These are phyloP conservation scores for Drosophila dives DNA, from an alignment of 2,888 invertebrate genomes.

Conservation along the genomic window DNA sequence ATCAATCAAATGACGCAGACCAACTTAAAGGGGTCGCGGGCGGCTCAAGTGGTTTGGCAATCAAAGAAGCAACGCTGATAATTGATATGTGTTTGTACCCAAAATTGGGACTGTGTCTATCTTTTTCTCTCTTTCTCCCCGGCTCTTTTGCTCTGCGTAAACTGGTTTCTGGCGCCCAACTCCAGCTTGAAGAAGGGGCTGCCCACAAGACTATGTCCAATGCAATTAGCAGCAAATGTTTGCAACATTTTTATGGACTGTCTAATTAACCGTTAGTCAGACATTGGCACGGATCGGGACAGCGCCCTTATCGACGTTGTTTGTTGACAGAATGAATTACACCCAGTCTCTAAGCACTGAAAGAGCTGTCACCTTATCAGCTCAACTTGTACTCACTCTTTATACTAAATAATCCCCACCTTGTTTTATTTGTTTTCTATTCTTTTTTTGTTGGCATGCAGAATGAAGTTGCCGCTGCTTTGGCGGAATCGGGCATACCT, in stretches of 20 bases:
- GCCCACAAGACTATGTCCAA: slow-evolving; percentile 16
- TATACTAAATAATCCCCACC: slow-evolving; percentile 1
- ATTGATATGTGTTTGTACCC: slow-evolving; percentile 66
- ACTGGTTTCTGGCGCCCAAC: slow-evolving; percentile 46
- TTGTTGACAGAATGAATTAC: slow-evolving; percentile 68
- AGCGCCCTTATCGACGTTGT: slow-evolving; percentile 51
- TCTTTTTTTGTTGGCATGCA: slow-evolving; percentile 82
- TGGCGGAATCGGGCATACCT: slow-evolving; percentile 95
- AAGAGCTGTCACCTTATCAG: slow-evolving; percentile 64
- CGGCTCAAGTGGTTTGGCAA: slow-evolving; percentile 78
- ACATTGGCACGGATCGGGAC: slow-evolving; percentile 33
- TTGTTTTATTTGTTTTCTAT: not conserved
- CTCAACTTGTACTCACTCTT: slow-evolving; percentile 24
- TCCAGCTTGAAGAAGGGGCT: slow-evolving; percentile 1
- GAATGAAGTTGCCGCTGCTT: slow-evolving; percentile 98
- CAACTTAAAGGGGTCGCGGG: slow-evolving; percentile 63
- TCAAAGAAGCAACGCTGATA: slow-evolving; percentile 70
- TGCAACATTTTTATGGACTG: slow-evolving; percentile 45
- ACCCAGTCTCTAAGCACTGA: slow-evolving; percentile 25
- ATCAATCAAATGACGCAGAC: slow-evolving; percentile 71
- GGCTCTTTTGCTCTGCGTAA: not conserved
- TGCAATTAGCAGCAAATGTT: slow-evolving; percentile 53
- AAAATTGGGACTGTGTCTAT: slow-evolving; percentile 33
- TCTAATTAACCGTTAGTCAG: slow-evolving; percentile 51
- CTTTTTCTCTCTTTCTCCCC: not conserved